Evolutionary conservation across 2,888 invertebrate genomes (phyloP).

Genomic region (Pyrrhosoma nymphula): DNA sequence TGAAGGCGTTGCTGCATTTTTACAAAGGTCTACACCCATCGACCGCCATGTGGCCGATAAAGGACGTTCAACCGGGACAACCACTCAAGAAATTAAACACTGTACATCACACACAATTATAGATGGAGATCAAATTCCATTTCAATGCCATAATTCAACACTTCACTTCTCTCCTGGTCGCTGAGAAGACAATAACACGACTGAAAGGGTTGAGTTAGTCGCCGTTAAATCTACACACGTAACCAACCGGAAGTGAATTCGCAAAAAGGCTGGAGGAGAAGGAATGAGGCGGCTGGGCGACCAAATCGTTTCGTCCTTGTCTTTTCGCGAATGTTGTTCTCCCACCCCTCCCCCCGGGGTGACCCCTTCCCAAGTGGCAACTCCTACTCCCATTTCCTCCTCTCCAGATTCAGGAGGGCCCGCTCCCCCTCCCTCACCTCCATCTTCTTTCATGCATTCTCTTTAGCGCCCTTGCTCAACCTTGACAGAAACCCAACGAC

Average conservation of each 20-base stretch:
- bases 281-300: conserved; percentile 43
- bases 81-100: no score
- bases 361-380: not conserved
- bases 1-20: no score
- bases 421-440: not conserved
- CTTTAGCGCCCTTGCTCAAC: conserved; percentile 43
- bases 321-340: not conserved
- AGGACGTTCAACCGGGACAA: no score
- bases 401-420: not conserved
- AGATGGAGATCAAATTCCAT: no score
- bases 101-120: no score
- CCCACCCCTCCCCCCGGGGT: not conserved
- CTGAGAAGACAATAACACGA: no score
- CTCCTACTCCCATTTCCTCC: not conserved
- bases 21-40: no score
- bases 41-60: no score
- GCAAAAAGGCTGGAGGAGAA: conserved; percentile 26
- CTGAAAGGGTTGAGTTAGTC: no score
- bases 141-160: not conserved
- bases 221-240: not conserved
- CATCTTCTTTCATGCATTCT: conserved; percentile 37
- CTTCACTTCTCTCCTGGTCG: not conserved
- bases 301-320: conserved; percentile 64
- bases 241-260: not conserved
- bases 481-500: conserved; percentile 1